A percentile compares a stretch with the other conserved stretches of the same genome.
Evolutionary conservation across 1,140 invertebrate species (phyloP).

Genomic region (Cydia strobilella): DNA sequence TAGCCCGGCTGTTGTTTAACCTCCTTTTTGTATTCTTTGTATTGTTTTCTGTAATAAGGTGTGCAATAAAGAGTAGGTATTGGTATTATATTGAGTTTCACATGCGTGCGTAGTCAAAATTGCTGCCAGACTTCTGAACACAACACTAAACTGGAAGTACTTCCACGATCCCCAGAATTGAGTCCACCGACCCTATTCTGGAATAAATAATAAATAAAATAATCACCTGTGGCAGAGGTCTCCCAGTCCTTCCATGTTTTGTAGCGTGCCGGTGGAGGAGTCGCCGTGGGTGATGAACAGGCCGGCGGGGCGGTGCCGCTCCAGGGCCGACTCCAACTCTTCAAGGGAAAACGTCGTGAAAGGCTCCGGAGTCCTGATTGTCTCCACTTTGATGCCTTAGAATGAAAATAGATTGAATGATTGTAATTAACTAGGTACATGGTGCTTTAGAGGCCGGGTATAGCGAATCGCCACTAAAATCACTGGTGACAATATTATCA

Average conservation of each 20-base stretch:
- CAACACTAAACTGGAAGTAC: too few relatives aligned
- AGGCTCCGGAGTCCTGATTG: slow-evolving; percentile 41
- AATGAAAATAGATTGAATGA: neutral
- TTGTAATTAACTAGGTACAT: too few relatives aligned
- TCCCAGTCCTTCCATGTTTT: slow-evolving; percentile 88
- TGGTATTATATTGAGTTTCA: too few relatives aligned
- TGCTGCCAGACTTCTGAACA: too few relatives aligned
- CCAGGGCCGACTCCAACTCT: slow-evolving; percentile 82
- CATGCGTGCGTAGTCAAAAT: too few relatives aligned
- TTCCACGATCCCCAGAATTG: neutral
- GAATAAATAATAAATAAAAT: neutral
- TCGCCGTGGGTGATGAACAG: slow-evolving; percentile 93
- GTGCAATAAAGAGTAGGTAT: too few relatives aligned
- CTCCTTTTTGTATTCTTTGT: too few relatives aligned
- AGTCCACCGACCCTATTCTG: neutral
- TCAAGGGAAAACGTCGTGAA: slow-evolving; percentile 79
- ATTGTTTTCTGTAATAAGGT: too few relatives aligned
- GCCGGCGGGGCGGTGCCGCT: slow-evolving; percentile 83
- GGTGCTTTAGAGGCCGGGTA: too few relatives aligned
- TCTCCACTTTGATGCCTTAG: slow-evolving; percentile 57
- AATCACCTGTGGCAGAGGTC: slow-evolving; percentile 85
- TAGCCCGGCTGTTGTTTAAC: too few relatives aligned
- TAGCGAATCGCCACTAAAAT: too few relatives aligned
- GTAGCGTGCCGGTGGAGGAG: slow-evolving; percentile 90
- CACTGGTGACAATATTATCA: too few relatives aligned